Evolutionary conservation across 2,113 vertebrate genomes (phyloP).

Genomic region (Festucalex cinctus): DNA sequence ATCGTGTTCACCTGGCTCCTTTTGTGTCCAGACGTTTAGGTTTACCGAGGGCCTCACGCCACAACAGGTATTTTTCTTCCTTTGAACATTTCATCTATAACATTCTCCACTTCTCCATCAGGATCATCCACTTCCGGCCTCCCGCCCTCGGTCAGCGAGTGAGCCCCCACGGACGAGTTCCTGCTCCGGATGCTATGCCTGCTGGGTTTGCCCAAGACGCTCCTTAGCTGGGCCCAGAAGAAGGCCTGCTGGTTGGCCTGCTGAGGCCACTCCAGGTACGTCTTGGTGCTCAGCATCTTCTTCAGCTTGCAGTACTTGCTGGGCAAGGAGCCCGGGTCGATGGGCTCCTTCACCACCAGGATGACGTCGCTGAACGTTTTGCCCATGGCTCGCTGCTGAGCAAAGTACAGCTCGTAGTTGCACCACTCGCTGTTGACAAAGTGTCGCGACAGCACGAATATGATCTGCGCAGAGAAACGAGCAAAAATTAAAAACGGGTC

Average conservation of each 20-base stretch:
- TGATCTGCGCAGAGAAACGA: slow-evolving; percentile 58
- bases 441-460: slow-evolving; percentile 78
- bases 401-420: slow-evolving; percentile 86
- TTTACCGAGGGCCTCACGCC: neutral
- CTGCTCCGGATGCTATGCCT: slow-evolving; percentile 25
- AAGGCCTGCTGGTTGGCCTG: slow-evolving; percentile 72
- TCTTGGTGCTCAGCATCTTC: slow-evolving; percentile 78
- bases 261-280: slow-evolving; percentile 82
- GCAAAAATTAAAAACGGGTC: too few species aligned
- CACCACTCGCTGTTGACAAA: slow-evolving; percentile 88
- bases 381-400: slow-evolving; percentile 80
- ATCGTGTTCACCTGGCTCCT: slow-evolving; percentile 12
- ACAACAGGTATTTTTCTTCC: slow-evolving; percentile 20
- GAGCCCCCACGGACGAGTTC: slow-evolving; percentile 17
- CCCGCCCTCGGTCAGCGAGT: slow-evolving; percentile 37
- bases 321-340: slow-evolving; percentile 71
- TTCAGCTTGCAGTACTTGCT: slow-evolving; percentile 79
- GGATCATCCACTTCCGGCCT: neutral
- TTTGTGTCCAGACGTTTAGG: slow-evolving; percentile 4
- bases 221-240: slow-evolving; percentile 80
- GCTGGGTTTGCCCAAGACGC: slow-evolving; percentile 70
- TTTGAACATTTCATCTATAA: slow-evolving; percentile 12
- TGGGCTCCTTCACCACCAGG: slow-evolving; percentile 78
- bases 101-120: slow-evolving; percentile 1
- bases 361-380: slow-evolving; percentile 76